These are phyloP conservation scores for Oxygymnocypris stewartii DNA, from an alignment of 2,113 vertebrate genomes.

Conservation along the genomic window DNA sequence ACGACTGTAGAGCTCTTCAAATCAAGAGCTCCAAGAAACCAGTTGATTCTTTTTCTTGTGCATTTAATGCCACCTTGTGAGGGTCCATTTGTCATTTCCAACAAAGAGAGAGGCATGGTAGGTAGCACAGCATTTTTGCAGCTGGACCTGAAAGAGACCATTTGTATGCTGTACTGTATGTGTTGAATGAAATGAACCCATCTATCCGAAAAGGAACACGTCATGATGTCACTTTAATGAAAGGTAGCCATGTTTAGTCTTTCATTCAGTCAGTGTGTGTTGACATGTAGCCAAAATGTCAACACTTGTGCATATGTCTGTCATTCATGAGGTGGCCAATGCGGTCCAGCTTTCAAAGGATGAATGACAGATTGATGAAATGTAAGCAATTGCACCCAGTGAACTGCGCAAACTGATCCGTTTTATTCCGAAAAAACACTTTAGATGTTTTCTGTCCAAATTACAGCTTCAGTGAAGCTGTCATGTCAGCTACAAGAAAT, in stretches of 20 bases:
- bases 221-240: conserved; percentile 16
- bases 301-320: neutral
- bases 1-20: neutral
- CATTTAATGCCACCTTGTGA: neutral
- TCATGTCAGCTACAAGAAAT: neutral
- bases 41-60: neutral
- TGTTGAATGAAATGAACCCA: neutral
- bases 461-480: neutral
- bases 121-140: neutral
- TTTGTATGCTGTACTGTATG: conserved; percentile 14
- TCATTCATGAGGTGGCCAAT: neutral
- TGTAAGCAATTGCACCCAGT: conserved; percentile 1
- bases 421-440: neutral
- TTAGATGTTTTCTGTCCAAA: neutral
- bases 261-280: neutral
- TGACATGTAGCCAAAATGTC: neutral
- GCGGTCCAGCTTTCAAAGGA: conserved; percentile 4
- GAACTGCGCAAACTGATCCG: neutral
- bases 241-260: conserved; percentile 2
- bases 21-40: neutral
- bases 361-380: conserved; percentile 12
- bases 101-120: neutral
- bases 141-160: conserved; percentile 41
- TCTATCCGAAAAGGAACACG: neutral
- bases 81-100: neutral